These are phyloP conservation scores for Eulemur macaco DNA, from an alignment of 2,113 vertebrate genomes.

Conservation along the genomic window DNA sequence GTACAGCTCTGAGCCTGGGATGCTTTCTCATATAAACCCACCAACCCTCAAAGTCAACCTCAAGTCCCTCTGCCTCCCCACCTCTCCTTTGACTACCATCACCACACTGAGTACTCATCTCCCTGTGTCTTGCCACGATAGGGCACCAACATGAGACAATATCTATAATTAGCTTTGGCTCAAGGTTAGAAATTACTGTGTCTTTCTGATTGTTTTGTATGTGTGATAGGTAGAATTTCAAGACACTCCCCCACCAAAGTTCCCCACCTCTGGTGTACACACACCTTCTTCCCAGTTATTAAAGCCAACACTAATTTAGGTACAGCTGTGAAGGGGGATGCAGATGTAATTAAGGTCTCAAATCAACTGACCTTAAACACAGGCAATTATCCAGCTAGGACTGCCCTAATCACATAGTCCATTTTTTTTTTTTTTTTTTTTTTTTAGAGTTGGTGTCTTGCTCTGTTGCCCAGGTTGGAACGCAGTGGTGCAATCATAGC, in stretches of 20 bases:
- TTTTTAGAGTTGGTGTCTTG: no score
- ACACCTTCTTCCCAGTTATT: neutral
- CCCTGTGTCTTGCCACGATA: neutral
- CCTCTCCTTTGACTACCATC: neutral
- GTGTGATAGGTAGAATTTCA: neutral
- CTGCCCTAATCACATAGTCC: neutral
- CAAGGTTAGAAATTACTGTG: neutral
- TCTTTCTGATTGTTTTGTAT: neutral
- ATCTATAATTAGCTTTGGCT: neutral
- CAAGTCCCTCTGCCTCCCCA: neutral
- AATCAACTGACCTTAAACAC: neutral
- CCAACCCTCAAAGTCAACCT: neutral
- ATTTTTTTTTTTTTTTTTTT: neutral
- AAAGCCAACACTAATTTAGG: neutral
- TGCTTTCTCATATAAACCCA: neutral
- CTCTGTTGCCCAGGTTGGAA: no score
- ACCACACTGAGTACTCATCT: neutral
- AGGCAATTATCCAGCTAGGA: neutral
- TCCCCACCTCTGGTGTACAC: neutral
- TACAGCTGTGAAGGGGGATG: neutral
- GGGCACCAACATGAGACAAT: neutral
- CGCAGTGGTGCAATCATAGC: no score
- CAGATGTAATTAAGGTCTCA: constrained; percentile 4
- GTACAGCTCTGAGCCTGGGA: no score
- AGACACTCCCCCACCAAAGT: neutral